phyloP scores from a whole-genome alignment of 2,797 vertebrate genomes.

The Siniperca obscura region DNA sequence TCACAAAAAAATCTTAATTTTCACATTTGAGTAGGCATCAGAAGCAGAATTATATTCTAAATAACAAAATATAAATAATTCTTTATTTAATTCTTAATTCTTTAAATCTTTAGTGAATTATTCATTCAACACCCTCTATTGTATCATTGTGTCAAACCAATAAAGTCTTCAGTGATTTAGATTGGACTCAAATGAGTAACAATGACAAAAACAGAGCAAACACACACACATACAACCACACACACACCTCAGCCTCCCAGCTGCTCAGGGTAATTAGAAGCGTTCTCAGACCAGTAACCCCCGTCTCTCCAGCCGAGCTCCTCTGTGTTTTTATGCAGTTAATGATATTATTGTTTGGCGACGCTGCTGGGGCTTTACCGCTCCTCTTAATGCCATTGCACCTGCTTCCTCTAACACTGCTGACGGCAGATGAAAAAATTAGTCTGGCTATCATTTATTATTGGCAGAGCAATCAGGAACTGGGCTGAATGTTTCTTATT shows the following conservation, averaged over 20 bases:
- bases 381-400: slow-evolving; percentile 44
- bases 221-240: slow-evolving; percentile 44
- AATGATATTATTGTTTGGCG: slow-evolving; percentile 69
- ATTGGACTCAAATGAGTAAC: slow-evolving; percentile 38
- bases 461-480: slow-evolving; percentile 11
- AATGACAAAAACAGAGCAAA: slow-evolving; percentile 20
- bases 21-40: not conserved
- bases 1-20: not conserved
- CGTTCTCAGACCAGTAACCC: slow-evolving; percentile 38
- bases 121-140: slow-evolving; percentile 1
- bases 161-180: slow-evolving; percentile 36
- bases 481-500: not conserved
- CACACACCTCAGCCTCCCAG: slow-evolving; percentile 49
- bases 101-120: not conserved
- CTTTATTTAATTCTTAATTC: not conserved
- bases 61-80: slow-evolving; percentile 3
- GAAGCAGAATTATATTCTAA: not conserved
- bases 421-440: slow-evolving; percentile 48
- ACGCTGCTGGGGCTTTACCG: slow-evolving; percentile 17
- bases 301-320: slow-evolving; percentile 30
- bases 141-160: slow-evolving; percentile 27
- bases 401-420: slow-evolving; percentile 57
- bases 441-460: slow-evolving; percentile 19
- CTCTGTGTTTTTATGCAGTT: slow-evolving; percentile 51
- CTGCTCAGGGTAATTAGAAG: slow-evolving; percentile 65